Conservation (phyloP, 2,888 invertebrate species). For the Caenorhabditis wallacei region DNA sequence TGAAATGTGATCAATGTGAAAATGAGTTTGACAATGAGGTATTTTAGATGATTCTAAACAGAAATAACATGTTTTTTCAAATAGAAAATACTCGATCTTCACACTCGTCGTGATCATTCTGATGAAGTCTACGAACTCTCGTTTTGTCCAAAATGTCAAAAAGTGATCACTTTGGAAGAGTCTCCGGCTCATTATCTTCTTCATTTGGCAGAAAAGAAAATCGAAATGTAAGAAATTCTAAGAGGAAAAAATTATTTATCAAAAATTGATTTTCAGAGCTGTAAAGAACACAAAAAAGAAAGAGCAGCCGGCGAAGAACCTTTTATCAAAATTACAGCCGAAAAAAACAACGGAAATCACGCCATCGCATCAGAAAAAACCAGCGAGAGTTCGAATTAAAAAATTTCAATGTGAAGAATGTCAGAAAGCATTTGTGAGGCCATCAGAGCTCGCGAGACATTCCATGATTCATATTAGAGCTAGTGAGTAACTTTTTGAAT, state of each 20-base stretch:
- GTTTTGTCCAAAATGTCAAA: constrained; percentile 66
- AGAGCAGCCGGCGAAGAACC: background rate
- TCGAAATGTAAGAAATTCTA: constrained; percentile 31
- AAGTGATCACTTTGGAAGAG: constrained; percentile 58
- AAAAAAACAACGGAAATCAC: background rate
- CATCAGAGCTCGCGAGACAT: constrained; percentile 70
- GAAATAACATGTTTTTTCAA: constrained; percentile 32
- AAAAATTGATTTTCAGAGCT: background rate
- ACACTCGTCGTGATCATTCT: constrained; percentile 59
- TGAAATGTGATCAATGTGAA: constrained; percentile 64
- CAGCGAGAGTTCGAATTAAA: background rate
- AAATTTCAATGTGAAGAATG: constrained; percentile 65
- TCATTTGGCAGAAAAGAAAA: constrained; percentile 48
- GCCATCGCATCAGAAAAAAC: constrained; percentile 17
- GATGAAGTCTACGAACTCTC: constrained; percentile 57
- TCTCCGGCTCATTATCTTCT: constrained; percentile 37
- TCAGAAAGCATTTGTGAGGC: constrained; percentile 69
- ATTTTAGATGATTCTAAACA: background rate
- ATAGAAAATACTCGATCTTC: constrained; percentile 53
- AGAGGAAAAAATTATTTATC: background rate
- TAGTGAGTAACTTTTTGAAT: constrained; percentile 37
- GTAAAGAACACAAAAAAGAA: background rate
- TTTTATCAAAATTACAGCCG: constrained; percentile 4
- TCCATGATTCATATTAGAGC: constrained; percentile 54
- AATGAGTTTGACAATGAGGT: constrained; percentile 56